Evolutionary conservation across 2,797 vertebrate genomes (phyloP), one percentile per base, ranked within the genome.

Genomic region (Spinus olivaceus): DNA sequence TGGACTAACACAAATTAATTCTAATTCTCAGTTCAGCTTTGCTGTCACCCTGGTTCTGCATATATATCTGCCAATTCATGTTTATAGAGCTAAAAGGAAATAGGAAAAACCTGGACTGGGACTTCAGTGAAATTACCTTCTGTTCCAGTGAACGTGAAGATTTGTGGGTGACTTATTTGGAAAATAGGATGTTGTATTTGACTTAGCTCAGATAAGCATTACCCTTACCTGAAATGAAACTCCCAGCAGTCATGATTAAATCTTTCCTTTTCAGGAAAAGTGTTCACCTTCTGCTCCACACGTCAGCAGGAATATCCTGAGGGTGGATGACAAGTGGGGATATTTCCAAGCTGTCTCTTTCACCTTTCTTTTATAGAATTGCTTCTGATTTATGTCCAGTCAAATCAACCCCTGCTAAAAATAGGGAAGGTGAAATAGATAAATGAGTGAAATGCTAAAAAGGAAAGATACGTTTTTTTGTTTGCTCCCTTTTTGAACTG

Each of bases 111-210:
- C 73, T 77, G 10, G 32, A 30, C 32, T 81, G 35, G 9, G 10
- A 66, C 51, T 76, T 72, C 21, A 54, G 7, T 86, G 71, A 64
- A 85, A 66, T 85, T 90, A 73, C 64, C 66, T 66, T 66, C 44
- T 65, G 10, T 14, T 63, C 27, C 61, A 60, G 6, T 28, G 57
- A 86, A 50, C 6, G 17, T 42, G 76, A 41, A 85, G 50, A 67
- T 70, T 30, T 69, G 74, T 85, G 69, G 41, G 64, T 87, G 78
- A 73, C 64, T 92, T 92, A 80, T 93, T 86, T 93, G 51, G 59
- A 70, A 88, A 92, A 81, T 50, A 44, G 61, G 60, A 46, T 81
- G 64, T 49, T 78, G 21, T 86, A 19, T 91, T 93, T 95, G 73
- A 69, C 50, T 90, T 79, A 57, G 37, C 10, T 3, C 33, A 86